phyloP scores from a whole-genome alignment of 2,888 invertebrate species.

The Nymphalis polychloros region DNA sequence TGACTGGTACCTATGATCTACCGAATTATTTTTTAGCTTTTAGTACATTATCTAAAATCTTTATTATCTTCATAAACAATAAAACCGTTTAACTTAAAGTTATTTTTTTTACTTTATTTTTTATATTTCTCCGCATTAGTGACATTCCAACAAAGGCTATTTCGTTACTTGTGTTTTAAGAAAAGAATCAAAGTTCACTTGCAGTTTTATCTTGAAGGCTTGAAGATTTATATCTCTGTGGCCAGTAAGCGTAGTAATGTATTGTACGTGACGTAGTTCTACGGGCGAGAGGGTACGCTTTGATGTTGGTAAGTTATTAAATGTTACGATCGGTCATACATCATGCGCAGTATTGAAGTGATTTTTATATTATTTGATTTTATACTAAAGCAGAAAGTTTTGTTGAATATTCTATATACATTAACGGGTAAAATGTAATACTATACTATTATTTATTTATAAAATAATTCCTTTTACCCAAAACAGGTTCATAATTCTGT shows the following conservation, averaged over 20 bases:
- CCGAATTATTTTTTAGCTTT: no score
- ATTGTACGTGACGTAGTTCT: conserved; percentile 3
- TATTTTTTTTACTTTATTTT: no score
- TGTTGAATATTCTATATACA: neutral
- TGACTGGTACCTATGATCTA: no score
- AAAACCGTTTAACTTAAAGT: no score
- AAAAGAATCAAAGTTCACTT: neutral
- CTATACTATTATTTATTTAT: no score
- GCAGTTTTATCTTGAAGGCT: neutral
- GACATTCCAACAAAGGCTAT: no score
- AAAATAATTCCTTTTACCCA: no score
- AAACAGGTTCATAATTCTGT: no score
- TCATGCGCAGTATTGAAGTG: conserved; percentile 6
- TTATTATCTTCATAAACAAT: no score
- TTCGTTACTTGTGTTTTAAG: no score
- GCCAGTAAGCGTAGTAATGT: conserved; percentile 4
- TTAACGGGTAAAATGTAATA: neutral
- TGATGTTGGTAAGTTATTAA: conserved; percentile 7
- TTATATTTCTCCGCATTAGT: no score
- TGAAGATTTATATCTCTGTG: conserved; percentile 6
- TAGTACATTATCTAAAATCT: no score
- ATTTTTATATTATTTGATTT: conserved; percentile 8
- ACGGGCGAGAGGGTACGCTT: neutral
- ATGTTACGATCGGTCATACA: conserved; percentile 7
- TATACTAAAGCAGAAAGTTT: neutral